These are phyloP conservation scores for Lasioglossum baleicum DNA, from an alignment of 1,140 invertebrate species.

Conservation along the genomic window DNA sequence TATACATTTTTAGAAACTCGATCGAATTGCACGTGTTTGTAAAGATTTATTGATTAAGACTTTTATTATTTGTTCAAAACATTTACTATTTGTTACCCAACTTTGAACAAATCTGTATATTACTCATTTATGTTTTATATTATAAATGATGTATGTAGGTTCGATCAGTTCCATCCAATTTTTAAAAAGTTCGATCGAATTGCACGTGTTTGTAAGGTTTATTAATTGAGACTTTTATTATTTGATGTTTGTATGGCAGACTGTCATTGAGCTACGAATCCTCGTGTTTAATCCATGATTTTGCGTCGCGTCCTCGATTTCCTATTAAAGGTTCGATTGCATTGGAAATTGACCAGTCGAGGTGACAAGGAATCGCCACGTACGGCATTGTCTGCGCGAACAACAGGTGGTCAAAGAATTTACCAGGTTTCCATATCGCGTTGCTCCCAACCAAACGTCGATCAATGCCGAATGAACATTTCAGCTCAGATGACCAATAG, in stretches of 20 bases:
- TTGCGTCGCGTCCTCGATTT: slow-evolving; percentile 20
- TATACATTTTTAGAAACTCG: too few species aligned
- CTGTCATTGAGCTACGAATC: background rate
- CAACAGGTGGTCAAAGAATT: slow-evolving; percentile 56
- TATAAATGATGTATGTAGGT: too few species aligned
- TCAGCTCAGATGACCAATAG: background rate
- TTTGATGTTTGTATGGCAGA: background rate
- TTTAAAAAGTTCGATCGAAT: too few species aligned
- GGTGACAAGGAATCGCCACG: slow-evolving; percentile 45
- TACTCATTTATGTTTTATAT: too few species aligned
- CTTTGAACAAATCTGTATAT: too few species aligned
- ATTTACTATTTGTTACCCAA: too few species aligned
- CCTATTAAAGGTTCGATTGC: slow-evolving; percentile 52
- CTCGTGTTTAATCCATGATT: background rate
- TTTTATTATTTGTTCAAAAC: background rate
- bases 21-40: background rate
- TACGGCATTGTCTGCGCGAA: slow-evolving; percentile 31
- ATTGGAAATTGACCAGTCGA: slow-evolving; percentile 26
- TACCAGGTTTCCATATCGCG: slow-evolving; percentile 39
- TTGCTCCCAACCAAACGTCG: slow-evolving; percentile 19
- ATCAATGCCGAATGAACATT: slow-evolving; percentile 17
- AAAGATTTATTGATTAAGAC: background rate
- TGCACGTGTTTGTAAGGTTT: too few species aligned
- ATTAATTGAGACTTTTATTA: too few species aligned
- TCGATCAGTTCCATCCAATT: too few species aligned